Conservation (phyloP, 2,797 vertebrate species). For the Crypturellus tataupa region DNA sequence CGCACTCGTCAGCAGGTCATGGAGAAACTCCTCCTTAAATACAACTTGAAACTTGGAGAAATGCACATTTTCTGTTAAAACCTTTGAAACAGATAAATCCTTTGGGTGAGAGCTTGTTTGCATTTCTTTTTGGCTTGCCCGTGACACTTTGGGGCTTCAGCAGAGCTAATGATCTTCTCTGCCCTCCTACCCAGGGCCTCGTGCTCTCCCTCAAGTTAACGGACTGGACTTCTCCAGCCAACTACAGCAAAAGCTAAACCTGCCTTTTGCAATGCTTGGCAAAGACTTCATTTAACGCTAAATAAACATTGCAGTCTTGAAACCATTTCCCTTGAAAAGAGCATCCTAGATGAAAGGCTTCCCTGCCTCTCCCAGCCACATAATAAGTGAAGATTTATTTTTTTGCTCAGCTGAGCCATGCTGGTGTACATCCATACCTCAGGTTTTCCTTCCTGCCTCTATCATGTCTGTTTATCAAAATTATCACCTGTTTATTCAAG, state of each 20-base stretch:
- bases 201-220: neutral
- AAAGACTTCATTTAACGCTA: neutral
- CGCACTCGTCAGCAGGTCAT: neutral
- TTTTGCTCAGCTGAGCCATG: neutral
- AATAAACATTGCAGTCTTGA: slow-evolving; percentile 17
- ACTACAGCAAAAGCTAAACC: neutral
- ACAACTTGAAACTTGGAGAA: neutral
- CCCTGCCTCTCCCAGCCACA: neutral
- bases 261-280: neutral
- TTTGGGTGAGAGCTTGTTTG: neutral
- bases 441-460: slow-evolving; percentile 61
- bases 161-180: neutral
- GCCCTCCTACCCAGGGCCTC: accelerated
- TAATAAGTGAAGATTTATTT: slow-evolving; percentile 35
- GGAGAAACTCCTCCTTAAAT: neutral
- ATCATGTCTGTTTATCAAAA: slow-evolving; percentile 37
- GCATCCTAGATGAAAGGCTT: slow-evolving; percentile 31
- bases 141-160: neutral
- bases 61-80: neutral
- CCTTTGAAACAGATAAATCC: neutral
- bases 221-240: neutral
- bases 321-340: slow-evolving; percentile 10
- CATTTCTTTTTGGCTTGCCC: neutral
- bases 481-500: slow-evolving; percentile 32
- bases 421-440: neutral